Percentiles rank a stretch among this genome's conserved stretches.
Conservation (phyloP, 2,888 invertebrate species). For the Esperia sulphurella region DNA sequence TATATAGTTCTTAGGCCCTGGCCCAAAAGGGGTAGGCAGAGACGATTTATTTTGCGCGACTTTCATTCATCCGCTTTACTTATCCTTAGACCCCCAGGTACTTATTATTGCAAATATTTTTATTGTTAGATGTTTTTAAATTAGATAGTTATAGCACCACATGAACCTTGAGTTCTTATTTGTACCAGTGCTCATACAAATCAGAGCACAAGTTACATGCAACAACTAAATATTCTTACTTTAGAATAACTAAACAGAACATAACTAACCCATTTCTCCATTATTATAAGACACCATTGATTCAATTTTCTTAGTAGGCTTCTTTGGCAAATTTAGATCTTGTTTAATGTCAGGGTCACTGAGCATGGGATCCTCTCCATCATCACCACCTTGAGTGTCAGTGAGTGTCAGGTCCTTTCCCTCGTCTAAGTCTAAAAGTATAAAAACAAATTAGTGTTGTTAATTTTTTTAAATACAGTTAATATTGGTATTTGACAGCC, state of each 20-base stretch:
- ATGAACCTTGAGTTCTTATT: too few relatives aligned
- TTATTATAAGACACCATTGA: constrained; percentile 19
- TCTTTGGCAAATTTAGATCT: constrained; percentile 18
- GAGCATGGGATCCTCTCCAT: constrained; percentile 27
- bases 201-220: too few relatives aligned
- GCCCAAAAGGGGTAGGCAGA: too few relatives aligned
- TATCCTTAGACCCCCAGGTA: too few relatives aligned
- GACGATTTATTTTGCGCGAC: too few relatives aligned
- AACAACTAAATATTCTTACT: too few relatives aligned
- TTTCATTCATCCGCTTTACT: too few relatives aligned
- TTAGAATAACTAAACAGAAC: neutral
- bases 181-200: too few relatives aligned
- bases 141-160: too few relatives aligned
- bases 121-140: too few relatives aligned
- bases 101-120: too few relatives aligned
- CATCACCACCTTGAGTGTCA: constrained; percentile 29
- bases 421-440: constrained; percentile 42
- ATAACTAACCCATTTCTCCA: constrained; percentile 25
- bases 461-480: neutral
- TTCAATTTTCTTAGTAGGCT: constrained; percentile 18
- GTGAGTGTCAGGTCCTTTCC: constrained; percentile 25
- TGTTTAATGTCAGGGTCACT: constrained; percentile 21
- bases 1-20: too few relatives aligned
- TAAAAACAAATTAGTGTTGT: neutral
- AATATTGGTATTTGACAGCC: neutral